These are phyloP conservation scores for Halcyon chelicuti DNA, from an alignment of 2,797 vertebrate species.

Conservation along the genomic window DNA sequence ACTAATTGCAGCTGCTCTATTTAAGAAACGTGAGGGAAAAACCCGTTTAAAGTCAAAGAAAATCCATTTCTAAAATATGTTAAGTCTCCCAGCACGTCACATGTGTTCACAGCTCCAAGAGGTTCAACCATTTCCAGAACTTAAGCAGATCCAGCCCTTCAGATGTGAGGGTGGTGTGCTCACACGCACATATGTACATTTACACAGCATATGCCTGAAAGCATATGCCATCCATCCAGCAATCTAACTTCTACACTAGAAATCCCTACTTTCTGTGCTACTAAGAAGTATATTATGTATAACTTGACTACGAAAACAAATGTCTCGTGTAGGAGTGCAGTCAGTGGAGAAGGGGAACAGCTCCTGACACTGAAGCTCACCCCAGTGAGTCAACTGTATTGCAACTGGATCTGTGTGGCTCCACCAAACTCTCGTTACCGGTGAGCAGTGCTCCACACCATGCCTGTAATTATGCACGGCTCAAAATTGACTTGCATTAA, in stretches of 20 bases:
- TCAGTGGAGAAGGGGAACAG: neutral
- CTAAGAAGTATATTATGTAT: fast-evolving
- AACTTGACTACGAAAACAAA: neutral
- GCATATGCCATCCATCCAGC: neutral
- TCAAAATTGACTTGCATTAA: neutral
- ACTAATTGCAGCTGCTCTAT: conserved; percentile 4
- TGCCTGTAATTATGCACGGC: neutral
- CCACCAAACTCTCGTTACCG: neutral
- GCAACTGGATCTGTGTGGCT: neutral
- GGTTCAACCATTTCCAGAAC: neutral
- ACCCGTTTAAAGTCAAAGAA: neutral
- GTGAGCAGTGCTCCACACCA: neutral
- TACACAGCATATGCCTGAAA: neutral
- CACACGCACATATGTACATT: neutral
- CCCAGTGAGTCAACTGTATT: neutral
- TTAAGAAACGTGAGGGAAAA: neutral
- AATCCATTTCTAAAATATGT: neutral
- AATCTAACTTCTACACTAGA: neutral
- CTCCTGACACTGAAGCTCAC: neutral
- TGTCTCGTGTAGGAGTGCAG: neutral
- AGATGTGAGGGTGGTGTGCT: neutral
- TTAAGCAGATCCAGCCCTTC: neutral
- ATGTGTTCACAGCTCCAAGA: neutral
- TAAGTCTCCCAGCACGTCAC: neutral
- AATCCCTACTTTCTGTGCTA: fast-evolving